Base-by-base conservation (phyloP, 2,888 invertebrate species). In the Agrotis puta region DNA sequence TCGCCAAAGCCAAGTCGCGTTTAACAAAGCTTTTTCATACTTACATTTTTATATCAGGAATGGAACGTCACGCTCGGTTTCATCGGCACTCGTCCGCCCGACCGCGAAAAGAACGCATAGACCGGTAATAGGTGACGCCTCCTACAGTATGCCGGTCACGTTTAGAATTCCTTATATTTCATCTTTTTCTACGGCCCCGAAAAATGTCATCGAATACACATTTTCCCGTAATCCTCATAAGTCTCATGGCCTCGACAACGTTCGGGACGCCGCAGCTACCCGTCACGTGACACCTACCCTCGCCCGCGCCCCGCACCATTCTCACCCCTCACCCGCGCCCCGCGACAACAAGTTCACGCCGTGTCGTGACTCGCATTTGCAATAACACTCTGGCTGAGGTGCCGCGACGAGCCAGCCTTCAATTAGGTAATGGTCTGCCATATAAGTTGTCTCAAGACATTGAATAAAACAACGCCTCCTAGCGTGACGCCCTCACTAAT, bases 151-250 rank as follows among this genome's bases (percentile, higher is more conserved):
- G 95, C 95, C 83, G 88, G 94, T 95, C 96, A 96, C 96, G 96
- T 95, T 91, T 91, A 94, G 91, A 95, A 95, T 96, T 95, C 92
- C 95, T 94, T 95, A 96, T 95, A 95, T 95, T 95, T 95, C 95
- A 95, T 96, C 95, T 95, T 95, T 95, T 95, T 94, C 93, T 92
- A 93, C 93, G 93, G 92, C 90, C 93, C 92, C 94, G 93, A 95
- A 95, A 95, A 96, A 96, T 95, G 96, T 95, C 96, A 96, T 96
- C 95, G 95, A 96, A 96, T 95, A 95, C 95, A 94, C 95, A 95
- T 95, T 95, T 96, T 94, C 94, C 91, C 93, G 94, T 96, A 96
- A 96, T 95, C 95, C 95, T 94, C 92, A 94, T 95, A 95, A 95
- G 95, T 95, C 95, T 93, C 92, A 91, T 93, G 92, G 94, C 93